Percentiles rank a stretch among this genome's conserved stretches.
Conservation (phyloP, 2,113 vertebrate genomes). For the Crotalus viridis region DNA sequence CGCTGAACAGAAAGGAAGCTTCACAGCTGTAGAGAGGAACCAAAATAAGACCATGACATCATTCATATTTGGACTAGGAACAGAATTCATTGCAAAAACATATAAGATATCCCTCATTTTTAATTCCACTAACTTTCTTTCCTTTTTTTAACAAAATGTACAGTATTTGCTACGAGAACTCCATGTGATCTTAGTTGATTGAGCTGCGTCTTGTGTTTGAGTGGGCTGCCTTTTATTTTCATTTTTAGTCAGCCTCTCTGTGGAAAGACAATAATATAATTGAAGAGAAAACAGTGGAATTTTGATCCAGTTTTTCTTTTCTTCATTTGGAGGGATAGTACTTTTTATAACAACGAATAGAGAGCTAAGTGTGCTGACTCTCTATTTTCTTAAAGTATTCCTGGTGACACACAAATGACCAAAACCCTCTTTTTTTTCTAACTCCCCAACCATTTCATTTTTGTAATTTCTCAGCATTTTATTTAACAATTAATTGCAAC, state of each 20-base stretch:
- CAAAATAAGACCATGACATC: fast-evolving
- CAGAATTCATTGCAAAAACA: neutral
- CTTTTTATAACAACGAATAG: neutral
- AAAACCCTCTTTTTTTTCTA: no score
- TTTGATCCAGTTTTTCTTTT: neutral
- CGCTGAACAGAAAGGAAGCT: conserved; percentile 69
- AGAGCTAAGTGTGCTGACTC: neutral
- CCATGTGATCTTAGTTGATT: no score
- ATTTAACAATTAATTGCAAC: neutral
- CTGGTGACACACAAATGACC: no score
- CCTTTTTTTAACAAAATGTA: neutral
- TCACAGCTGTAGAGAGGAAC: conserved; percentile 28
- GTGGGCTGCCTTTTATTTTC: no score
- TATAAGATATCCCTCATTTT: neutral
- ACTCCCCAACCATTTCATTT: no score
- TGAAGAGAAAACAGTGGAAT: neutral
- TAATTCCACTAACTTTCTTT: neutral
- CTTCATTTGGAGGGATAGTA: neutral
- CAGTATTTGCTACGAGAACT: no score
- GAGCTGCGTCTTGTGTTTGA: no score
- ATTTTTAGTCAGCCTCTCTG: neutral
- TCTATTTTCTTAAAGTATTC: neutral
- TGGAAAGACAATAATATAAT: neutral
- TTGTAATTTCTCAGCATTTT: neutral
- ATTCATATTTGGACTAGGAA: fast-evolving